Percentiles rank a stretch among this genome's conserved stretches.
Evolutionary conservation across 2,888 invertebrate species (phyloP).

Genomic region (Odontocolon sp.): DNA sequence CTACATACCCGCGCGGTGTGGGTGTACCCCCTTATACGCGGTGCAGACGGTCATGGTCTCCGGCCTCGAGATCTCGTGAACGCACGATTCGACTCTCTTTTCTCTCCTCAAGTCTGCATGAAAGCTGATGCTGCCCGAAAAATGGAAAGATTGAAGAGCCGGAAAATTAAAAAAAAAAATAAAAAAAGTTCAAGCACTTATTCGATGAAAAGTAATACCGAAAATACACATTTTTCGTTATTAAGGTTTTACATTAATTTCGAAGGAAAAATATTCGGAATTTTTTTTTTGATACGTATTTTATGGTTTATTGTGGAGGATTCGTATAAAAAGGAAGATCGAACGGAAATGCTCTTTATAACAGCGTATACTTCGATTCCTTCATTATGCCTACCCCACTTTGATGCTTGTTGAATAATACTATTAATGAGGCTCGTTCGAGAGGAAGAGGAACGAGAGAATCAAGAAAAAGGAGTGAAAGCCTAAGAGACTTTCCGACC

Average conservation of each 20-base stretch:
- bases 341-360: too few species aligned
- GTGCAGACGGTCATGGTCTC: constrained; percentile 35
- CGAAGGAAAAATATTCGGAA: too few species aligned
- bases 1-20: constrained; percentile 66
- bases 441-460: constrained; percentile 62
- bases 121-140: too few species aligned
- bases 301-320: too few species aligned
- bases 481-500: background rate
- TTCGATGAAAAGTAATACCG: too few species aligned
- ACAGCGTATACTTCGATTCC: background rate
- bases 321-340: too few species aligned
- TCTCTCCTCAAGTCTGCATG: constrained; percentile 4
- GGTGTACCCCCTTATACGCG: constrained; percentile 70
- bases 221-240: too few species aligned
- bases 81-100: constrained; percentile 35
- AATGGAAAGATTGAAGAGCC: too few species aligned
- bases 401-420: constrained; percentile 71
- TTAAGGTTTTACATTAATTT: too few species aligned
- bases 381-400: background rate
- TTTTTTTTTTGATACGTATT: too few species aligned
- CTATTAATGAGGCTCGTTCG: constrained; percentile 77
- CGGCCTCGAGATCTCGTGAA: constrained; percentile 24
- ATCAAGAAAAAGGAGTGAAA: constrained; percentile 31
- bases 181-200: too few species aligned
- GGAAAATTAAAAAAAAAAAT: too few species aligned